A percentile compares a stretch with the other conserved stretches of the same genome.
phyloP scores from a whole-genome alignment of 2,888 invertebrate genomes.

The Crocallis elinguaria region DNA sequence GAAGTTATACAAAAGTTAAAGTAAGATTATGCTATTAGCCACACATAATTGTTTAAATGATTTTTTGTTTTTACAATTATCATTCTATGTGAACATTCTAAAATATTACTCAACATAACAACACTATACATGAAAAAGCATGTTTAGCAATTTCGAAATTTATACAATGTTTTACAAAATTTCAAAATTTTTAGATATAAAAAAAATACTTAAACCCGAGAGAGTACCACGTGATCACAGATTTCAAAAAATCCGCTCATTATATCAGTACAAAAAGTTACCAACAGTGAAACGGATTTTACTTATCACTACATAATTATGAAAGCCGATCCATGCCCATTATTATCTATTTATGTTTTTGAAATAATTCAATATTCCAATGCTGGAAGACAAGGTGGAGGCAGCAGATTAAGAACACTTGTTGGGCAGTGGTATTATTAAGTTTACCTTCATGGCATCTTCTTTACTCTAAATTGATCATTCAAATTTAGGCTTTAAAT shows the following conservation, averaged over 20 bases:
- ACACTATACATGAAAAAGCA: constrained; percentile 56
- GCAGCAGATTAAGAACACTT: too few relatives aligned
- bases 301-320: constrained; percentile 67
- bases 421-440: too few relatives aligned
- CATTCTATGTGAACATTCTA: constrained; percentile 17
- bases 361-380: neutral
- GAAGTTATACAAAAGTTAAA: constrained; percentile 7
- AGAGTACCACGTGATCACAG: constrained; percentile 85
- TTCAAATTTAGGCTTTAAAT: neutral
- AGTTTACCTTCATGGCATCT: too few relatives aligned
- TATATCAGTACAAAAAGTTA: constrained; percentile 72
- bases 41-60: constrained; percentile 9
- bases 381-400: neutral
- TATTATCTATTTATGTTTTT: constrained; percentile 29
- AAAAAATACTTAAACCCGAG: constrained; percentile 79
- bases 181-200: constrained; percentile 64
- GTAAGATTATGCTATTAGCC: constrained; percentile 21
- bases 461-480: too few relatives aligned
- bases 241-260: constrained; percentile 77
- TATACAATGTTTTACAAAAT: constrained; percentile 41
- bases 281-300: constrained; percentile 73
- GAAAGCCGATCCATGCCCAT: constrained; percentile 76
- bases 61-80: constrained; percentile 5
- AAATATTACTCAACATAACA: constrained; percentile 53
- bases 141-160: constrained; percentile 61